Conservation (phyloP, 2,113 vertebrate species). For the Candoia aspera region DNA sequence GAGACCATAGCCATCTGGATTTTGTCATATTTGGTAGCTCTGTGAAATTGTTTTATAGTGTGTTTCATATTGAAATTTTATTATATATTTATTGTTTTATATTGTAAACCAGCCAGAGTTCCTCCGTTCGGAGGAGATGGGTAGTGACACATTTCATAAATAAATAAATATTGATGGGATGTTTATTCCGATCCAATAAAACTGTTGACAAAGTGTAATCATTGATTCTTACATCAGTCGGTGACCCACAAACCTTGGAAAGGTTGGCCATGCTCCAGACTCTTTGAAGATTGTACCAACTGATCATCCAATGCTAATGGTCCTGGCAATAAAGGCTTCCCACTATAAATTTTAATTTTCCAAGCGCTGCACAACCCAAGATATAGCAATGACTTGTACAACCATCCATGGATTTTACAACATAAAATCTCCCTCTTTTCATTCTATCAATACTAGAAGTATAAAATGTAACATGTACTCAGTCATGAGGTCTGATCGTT, state of each 20-base stretch:
- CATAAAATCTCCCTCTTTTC: background rate
- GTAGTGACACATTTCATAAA: no score
- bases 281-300: no score
- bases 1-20: no score
- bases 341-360: background rate
- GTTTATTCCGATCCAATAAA: background rate
- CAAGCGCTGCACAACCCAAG: background rate
- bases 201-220: background rate
- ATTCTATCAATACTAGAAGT: background rate
- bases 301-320: background rate
- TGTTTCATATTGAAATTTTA: no score
- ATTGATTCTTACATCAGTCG: background rate
- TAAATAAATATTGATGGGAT: background rate
- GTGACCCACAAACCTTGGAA: background rate
- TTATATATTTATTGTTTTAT: no score
- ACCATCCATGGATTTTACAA: no score
- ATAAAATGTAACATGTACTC: background rate
- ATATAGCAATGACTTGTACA: background rate
- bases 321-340: background rate
- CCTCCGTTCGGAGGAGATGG: no score
- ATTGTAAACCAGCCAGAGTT: no score
- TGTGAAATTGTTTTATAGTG: no score
- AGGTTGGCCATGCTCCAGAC: background rate
- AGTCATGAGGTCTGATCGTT: background rate
- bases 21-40: no score